Conservation (phyloP, 2,113 vertebrate genomes). For the Rhegmatorhina hoffmannsi region DNA sequence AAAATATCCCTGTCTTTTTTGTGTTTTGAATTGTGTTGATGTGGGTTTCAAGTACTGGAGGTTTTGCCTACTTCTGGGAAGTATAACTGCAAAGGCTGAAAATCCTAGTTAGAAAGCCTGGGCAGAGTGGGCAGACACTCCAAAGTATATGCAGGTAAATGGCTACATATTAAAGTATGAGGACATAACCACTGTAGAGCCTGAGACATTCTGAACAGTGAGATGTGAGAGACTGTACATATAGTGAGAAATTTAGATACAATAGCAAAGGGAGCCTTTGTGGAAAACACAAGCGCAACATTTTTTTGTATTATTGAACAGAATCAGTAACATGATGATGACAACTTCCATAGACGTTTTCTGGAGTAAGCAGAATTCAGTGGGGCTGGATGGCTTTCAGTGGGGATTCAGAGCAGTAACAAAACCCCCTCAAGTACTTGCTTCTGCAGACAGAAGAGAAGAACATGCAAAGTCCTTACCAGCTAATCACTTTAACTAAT, state of each 20-base stretch:
- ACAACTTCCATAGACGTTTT: neutral
- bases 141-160: neutral
- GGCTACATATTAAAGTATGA: neutral
- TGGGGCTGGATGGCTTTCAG: neutral
- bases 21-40: neutral
- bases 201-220: neutral
- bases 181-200: neutral
- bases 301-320: neutral
- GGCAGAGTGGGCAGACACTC: neutral
- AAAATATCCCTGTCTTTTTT: neutral
- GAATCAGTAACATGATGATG: neutral
- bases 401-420: neutral
- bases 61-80: neutral
- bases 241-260: neutral
- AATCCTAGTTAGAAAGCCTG: neutral
- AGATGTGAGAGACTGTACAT: neutral
- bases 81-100: neutral
- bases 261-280: neutral
- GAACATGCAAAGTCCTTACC: neutral
- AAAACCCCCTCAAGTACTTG: neutral
- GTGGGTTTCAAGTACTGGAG: neutral
- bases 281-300: neutral
- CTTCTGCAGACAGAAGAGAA: neutral
- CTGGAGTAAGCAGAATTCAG: neutral
- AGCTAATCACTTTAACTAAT: neutral